phyloP scores from a whole-genome alignment of 1,140 invertebrate species.

The Caenorhabditis inopinata region DNA sequence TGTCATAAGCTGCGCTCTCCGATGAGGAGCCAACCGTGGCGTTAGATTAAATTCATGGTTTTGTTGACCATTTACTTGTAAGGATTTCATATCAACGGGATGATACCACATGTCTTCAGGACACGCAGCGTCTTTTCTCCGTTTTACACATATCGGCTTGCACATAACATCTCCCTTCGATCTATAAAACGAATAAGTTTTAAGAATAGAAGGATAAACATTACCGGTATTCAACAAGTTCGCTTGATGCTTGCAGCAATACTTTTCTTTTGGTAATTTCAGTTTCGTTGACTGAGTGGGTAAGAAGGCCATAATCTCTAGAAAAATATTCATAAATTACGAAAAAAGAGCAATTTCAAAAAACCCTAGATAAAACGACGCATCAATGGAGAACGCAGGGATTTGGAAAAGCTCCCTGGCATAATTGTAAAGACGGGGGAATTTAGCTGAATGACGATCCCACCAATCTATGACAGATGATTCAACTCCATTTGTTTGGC shows the following conservation, averaged over 20 bases:
- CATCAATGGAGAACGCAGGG: background rate
- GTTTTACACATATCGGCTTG: background rate
- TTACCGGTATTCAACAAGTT: background rate
- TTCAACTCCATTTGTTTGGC: background rate
- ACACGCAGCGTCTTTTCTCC: background rate
- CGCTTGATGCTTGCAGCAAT: background rate
- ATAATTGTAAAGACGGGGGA: background rate
- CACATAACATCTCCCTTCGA: background rate
- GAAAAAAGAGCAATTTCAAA: too few species aligned
- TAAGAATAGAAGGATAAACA: background rate
- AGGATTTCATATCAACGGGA: background rate
- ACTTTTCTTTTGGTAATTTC: background rate
- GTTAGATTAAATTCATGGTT: too few species aligned
- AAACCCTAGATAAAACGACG: background rate
- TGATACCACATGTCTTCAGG: background rate
- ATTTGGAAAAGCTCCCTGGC: background rate
- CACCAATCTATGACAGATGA: background rate
- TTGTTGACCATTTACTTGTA: background rate
- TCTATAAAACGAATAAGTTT: background rate
- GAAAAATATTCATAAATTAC: too few species aligned
- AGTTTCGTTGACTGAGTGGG: background rate
- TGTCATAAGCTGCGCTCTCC: too few species aligned
- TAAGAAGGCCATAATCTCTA: background rate
- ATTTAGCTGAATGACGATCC: background rate
- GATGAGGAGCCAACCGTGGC: background rate